phyloP scores from a whole-genome alignment of 2,113 vertebrate genomes.

The Datnioides undecimradiatus region DNA sequence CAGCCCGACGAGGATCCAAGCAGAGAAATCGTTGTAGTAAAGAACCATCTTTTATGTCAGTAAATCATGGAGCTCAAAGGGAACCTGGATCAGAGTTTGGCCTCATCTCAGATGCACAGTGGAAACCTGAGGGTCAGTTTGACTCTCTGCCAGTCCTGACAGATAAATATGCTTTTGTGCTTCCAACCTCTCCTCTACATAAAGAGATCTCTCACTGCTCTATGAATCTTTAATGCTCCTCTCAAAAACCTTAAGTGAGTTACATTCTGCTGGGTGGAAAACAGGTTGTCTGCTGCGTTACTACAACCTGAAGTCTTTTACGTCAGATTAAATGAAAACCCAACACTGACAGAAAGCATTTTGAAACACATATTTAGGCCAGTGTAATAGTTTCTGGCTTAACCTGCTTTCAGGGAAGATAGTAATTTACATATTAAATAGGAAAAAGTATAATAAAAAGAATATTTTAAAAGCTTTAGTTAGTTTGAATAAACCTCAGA shows the following conservation, averaged over 20 bases:
- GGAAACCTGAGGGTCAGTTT: conserved; percentile 62
- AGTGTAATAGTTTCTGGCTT: not conserved
- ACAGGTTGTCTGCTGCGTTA: not conserved
- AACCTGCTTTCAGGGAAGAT: not conserved
- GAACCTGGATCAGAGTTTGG: conserved; percentile 54
- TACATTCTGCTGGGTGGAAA: conserved; percentile 27
- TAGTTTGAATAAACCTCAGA: too few relatives aligned
- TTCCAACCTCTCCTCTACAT: conserved; percentile 63
- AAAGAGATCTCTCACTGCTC: conserved; percentile 54
- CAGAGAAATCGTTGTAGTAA: conserved; percentile 26
- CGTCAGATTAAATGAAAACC: not conserved
- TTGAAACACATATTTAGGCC: not conserved
- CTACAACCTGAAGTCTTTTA: not conserved
- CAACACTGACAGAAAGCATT: not conserved
- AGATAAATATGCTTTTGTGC: conserved; percentile 57
- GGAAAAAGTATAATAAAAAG: too few relatives aligned
- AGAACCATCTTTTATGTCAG: conserved; percentile 39
- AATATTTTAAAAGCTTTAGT: too few relatives aligned
- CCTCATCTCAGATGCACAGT: conserved; percentile 58
- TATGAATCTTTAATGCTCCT: conserved; percentile 34
- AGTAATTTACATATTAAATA: not conserved
- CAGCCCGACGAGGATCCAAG: conserved; percentile 33
- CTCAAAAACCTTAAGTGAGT: conserved; percentile 41
- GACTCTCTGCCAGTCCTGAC: conserved; percentile 64
- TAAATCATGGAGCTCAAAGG: conserved; percentile 67